Evolutionary conservation across 2,888 invertebrate species (phyloP).

Genomic region (Morpho achilles): DNA sequence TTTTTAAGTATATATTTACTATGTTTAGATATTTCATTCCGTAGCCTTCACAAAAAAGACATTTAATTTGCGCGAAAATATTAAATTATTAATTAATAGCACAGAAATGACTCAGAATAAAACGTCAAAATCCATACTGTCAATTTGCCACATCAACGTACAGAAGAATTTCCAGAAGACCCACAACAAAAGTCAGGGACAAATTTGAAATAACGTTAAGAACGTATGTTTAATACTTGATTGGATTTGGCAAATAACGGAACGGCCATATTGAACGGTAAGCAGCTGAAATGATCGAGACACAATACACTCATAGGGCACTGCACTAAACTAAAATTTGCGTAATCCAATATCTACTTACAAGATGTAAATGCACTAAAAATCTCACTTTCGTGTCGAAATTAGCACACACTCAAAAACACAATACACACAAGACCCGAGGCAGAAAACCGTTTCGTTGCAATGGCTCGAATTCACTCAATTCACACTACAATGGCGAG

Average conservation of each 20-base stretch:
- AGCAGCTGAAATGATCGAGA: slow-evolving; percentile 41
- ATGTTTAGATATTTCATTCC: too few relatives aligned
- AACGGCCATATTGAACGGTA: slow-evolving; percentile 76
- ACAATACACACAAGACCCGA: slow-evolving; percentile 73
- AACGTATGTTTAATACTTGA: background rate
- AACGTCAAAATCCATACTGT: slow-evolving; percentile 70
- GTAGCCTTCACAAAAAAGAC: too few relatives aligned
- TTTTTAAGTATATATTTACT: too few relatives aligned
- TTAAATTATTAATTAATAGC: slow-evolving; percentile 29
- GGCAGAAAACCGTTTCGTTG: slow-evolving; percentile 75
- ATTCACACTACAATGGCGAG: slow-evolving; percentile 39
- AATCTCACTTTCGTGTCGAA: slow-evolving; percentile 55
- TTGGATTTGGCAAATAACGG: slow-evolving; percentile 45
- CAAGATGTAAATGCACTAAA: slow-evolving; percentile 61
- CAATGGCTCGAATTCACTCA: slow-evolving; percentile 45
- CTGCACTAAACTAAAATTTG: slow-evolving; percentile 19
- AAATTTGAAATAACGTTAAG: slow-evolving; percentile 15
- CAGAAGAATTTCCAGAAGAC: slow-evolving; percentile 21
- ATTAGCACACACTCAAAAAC: slow-evolving; percentile 64
- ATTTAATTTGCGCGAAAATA: slow-evolving; percentile 32
- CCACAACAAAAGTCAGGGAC: background rate
- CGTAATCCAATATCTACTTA: slow-evolving; percentile 50
- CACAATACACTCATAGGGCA: slow-evolving; percentile 29
- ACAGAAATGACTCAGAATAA: slow-evolving; percentile 67
- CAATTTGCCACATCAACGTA: slow-evolving; percentile 73